Evolutionary conservation across 2,888 invertebrate species (phyloP).

Genomic region (Kuschelorhynchus macadamiae): DNA sequence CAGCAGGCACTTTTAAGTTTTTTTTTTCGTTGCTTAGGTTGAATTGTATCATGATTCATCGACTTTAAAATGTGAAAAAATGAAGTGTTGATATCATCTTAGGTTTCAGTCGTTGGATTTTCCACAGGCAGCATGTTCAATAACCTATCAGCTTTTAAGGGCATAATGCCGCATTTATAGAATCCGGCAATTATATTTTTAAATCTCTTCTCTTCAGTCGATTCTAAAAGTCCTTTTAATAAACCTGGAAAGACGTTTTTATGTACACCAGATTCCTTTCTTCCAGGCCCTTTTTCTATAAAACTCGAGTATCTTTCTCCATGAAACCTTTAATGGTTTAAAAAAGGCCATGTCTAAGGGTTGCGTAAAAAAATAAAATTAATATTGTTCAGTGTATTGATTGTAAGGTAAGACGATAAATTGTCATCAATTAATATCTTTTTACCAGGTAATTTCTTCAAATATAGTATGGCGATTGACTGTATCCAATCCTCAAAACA

Average conservation of each 20-base stretch:
- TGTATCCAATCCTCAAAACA: too few relatives aligned
- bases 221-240: constrained; percentile 20
- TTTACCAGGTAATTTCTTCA: too few relatives aligned
- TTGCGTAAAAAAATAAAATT: constrained; percentile 1
- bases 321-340: constrained; percentile 5
- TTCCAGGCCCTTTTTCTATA: constrained; percentile 13
- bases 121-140: constrained; percentile 13
- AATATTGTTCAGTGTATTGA: constrained; percentile 1
- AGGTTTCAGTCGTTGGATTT: constrained; percentile 20
- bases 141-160: constrained; percentile 1
- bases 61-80: constrained; percentile 32
- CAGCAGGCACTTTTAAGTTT: constrained; percentile 17
- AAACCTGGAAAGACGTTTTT: constrained; percentile 18
- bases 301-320: neutral
- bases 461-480: too few relatives aligned
- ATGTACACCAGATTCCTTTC: constrained; percentile 11
- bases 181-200: constrained; percentile 36
- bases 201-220: constrained; percentile 27
- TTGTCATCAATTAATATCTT: too few relatives aligned
- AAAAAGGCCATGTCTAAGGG: constrained; percentile 2
- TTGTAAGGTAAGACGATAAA: too few relatives aligned
- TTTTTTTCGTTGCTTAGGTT: constrained; percentile 23
- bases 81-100: constrained; percentile 17
- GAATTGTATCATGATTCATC: constrained; percentile 30
- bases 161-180: constrained; percentile 37